phyloP scores from a whole-genome alignment of 2,113 vertebrate genomes.

The Podarcis muralis region DNA sequence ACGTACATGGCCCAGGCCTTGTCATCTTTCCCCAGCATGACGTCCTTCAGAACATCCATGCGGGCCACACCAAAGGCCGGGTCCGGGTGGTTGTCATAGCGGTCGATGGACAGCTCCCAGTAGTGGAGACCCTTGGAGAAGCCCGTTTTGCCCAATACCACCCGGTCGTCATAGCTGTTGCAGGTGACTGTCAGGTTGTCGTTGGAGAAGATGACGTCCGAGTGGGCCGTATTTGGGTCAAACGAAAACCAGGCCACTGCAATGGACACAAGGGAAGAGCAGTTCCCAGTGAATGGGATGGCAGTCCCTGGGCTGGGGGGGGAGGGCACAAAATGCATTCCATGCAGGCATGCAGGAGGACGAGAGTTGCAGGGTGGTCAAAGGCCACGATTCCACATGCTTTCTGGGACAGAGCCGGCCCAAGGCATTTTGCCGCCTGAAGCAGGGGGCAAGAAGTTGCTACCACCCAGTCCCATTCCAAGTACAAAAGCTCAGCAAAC shows the following conservation, averaged over 20 bases:
- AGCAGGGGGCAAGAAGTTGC: too few relatives aligned
- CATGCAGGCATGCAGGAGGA: slow-evolving; percentile 68
- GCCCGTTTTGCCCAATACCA: slow-evolving; percentile 90
- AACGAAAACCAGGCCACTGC: slow-evolving; percentile 98
- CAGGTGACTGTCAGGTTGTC: slow-evolving; percentile 98
- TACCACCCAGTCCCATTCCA: too few relatives aligned
- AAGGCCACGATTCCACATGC: background rate
- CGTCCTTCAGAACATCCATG: slow-evolving; percentile 91
- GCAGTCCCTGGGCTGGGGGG: fast-evolving
- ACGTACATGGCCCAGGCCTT: slow-evolving; percentile 99
- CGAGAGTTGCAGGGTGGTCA: background rate
- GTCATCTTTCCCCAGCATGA: slow-evolving; percentile 99
- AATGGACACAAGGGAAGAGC: slow-evolving; percentile 42
- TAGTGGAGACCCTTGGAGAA: slow-evolving; percentile 97
- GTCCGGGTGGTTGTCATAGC: slow-evolving; percentile 98
- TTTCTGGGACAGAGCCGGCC: background rate
- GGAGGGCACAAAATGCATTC: background rate
- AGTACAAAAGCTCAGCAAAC: too few relatives aligned
- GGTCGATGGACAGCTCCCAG: slow-evolving; percentile 95
- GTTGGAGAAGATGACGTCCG: slow-evolving; percentile 97
- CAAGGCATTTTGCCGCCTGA: too few relatives aligned
- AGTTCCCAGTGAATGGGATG: background rate
- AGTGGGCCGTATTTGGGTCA: slow-evolving; percentile 89
- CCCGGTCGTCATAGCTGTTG: slow-evolving; percentile 97
- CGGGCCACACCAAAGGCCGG: slow-evolving; percentile 94